Conservation (phyloP, 2,888 invertebrate genomes). For the Malacosoma neustria region DNA sequence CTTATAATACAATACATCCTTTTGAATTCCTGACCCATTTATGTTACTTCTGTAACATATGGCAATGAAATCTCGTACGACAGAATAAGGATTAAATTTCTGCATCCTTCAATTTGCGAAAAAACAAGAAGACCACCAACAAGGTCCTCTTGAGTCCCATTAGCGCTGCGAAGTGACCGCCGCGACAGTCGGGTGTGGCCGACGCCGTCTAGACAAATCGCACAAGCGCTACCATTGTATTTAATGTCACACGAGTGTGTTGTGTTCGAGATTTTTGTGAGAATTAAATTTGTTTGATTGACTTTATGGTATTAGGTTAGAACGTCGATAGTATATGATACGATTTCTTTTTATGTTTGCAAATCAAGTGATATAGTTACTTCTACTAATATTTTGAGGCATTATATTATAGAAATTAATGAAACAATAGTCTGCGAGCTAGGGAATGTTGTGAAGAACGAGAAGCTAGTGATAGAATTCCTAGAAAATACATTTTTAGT, state of each 20-base stretch:
- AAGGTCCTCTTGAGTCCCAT: slow-evolving; percentile 20
- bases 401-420: too few relatives aligned
- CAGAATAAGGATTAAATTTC: not conserved
- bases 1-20: not conserved
- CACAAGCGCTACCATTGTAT: slow-evolving; percentile 12
- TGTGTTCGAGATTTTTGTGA: slow-evolving; percentile 10
- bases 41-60: not conserved
- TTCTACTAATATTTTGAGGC: too few relatives aligned
- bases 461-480: not conserved
- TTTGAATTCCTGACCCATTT: not conserved
- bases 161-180: slow-evolving; percentile 10
- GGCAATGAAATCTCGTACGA: not conserved
- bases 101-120: not conserved
- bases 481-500: too few relatives aligned
- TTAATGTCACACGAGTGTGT: too few relatives aligned
- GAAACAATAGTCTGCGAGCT: not conserved
- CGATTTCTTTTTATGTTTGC: too few relatives aligned
- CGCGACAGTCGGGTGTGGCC: slow-evolving; percentile 7
- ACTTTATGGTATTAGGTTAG: not conserved
- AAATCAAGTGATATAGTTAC: too few relatives aligned
- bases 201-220: slow-evolving; percentile 29
- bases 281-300: slow-evolving; percentile 2
- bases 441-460: not conserved
- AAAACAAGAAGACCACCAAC: slow-evolving; percentile 21
- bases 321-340: too few relatives aligned